These are phyloP conservation scores for Drosophila kepulauana DNA, from an alignment of 1,140 invertebrate genomes.

Conservation along the genomic window DNA sequence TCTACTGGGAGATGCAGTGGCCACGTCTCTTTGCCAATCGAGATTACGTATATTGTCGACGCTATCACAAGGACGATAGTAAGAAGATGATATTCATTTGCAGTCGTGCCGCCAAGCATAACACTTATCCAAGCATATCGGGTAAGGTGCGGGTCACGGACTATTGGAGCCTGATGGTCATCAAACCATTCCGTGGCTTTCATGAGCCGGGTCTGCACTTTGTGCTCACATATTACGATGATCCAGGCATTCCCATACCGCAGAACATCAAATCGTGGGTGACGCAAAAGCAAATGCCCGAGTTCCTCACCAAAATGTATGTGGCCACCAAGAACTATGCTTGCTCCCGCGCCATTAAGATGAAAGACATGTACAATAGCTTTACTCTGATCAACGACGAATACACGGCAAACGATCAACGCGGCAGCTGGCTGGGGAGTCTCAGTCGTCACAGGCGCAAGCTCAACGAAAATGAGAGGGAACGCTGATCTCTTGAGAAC, in stretches of 20 bases:
- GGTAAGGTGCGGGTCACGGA: constrained; percentile 88
- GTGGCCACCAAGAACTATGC: constrained; percentile 81
- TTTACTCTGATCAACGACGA: constrained; percentile 71
- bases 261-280: constrained; percentile 89
- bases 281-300: constrained; percentile 86
- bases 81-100: constrained; percentile 86
- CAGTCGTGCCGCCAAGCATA: constrained; percentile 85
- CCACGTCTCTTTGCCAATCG: constrained; percentile 94
- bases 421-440: constrained; percentile 72
- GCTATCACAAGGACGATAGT: constrained; percentile 87
- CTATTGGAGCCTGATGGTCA: constrained; percentile 95
- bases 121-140: constrained; percentile 74
- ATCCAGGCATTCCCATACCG: constrained; percentile 91
- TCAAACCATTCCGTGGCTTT: constrained; percentile 87
- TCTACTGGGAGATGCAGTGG: constrained; percentile 96
- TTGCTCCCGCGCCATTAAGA: constrained; percentile 69
- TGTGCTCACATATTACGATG: constrained; percentile 94
- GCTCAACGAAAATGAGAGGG: constrained; percentile 23
- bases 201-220: constrained; percentile 88
- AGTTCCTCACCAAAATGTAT: constrained; percentile 84
- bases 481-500: constrained; percentile 27
- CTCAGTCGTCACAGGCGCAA: constrained; percentile 50
- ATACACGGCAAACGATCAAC: constrained; percentile 71
- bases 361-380: constrained; percentile 76
- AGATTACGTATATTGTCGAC: constrained; percentile 93